These are phyloP conservation scores for Hoplodrina ambigua DNA, from an alignment of 2,888 invertebrate genomes.

Conservation along the genomic window DNA sequence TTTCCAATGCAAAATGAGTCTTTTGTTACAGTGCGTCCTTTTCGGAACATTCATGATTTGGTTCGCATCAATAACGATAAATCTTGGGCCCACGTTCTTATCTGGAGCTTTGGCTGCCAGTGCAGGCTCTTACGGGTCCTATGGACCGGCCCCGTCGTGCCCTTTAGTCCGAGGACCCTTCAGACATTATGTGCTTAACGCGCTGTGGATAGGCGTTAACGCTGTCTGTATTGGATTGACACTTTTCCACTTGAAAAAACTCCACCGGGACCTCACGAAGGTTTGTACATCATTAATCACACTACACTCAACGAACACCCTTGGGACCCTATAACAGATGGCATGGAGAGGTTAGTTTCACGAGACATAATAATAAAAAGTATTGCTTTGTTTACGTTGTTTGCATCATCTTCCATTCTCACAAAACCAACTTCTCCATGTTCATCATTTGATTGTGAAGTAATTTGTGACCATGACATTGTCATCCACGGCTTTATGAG, in stretches of 20 bases:
- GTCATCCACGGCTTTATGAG: slow-evolving; percentile 78
- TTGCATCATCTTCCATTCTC: slow-evolving; percentile 74
- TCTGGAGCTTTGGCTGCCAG: slow-evolving; percentile 96
- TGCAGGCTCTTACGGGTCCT: slow-evolving; percentile 93
- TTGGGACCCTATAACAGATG: slow-evolving; percentile 64
- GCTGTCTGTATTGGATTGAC: slow-evolving; percentile 96
- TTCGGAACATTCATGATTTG: slow-evolving; percentile 98
- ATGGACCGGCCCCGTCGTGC: slow-evolving; percentile 94
- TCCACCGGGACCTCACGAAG: slow-evolving; percentile 95
- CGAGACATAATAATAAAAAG: slow-evolving; percentile 60
- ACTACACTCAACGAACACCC: slow-evolving; percentile 31
- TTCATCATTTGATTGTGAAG: slow-evolving; percentile 69
- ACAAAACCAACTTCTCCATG: slow-evolving; percentile 79
- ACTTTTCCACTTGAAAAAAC: slow-evolving; percentile 95
- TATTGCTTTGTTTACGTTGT: slow-evolving; percentile 72
- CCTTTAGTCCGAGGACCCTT: slow-evolving; percentile 96
- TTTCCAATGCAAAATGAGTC: slow-evolving; percentile 8
- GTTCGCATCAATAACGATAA: slow-evolving; percentile 97
- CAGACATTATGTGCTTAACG: slow-evolving; percentile 97
- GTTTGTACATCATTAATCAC: slow-evolving; percentile 73
- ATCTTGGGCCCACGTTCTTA: slow-evolving; percentile 96
- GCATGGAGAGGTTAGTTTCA: slow-evolving; percentile 78
- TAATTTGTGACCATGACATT: slow-evolving; percentile 70
- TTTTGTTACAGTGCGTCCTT: slow-evolving; percentile 94
- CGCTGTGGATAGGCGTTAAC: slow-evolving; percentile 97